Evolutionary conservation across 1,140 invertebrate genomes (phyloP), one percentile per base, ranked within the genome.

Genomic region (Branchinecta lynchi): DNA sequence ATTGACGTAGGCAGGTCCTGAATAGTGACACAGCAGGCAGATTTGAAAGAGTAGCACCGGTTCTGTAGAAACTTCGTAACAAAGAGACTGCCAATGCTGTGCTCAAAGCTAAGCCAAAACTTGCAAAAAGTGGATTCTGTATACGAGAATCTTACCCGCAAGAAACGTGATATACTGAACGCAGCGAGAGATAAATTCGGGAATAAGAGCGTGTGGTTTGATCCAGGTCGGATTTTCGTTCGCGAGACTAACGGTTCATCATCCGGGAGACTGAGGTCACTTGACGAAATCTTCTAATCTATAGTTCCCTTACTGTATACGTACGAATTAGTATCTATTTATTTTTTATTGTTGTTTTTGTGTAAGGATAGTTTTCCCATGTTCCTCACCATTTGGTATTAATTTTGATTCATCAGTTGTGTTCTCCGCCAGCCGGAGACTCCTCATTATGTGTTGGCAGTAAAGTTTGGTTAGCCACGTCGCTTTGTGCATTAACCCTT

Each of bases 121-220:
- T 51, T 9, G 46, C 46, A 51, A 51, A 51, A 51, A 51, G 46
- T 51, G 46, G 46, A 51, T 51, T 51, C n/a, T 51, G 46, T 51
- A 51, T 51, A n/a, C n/a, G 46, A 51, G n/a, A 51, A 51, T 51
- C 46, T 51, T 51, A 51, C 46, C 9, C 46, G 46, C 46, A 51
- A 51, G 46, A 51, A 51, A 51, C n/a, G 46, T 51, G 46, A 51
- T 51, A 51, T 51, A 51, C 46, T 51, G n/a, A 51, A 51, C 46
- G 46, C 46, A n/a, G 46, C 46, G n/a, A 9, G 46, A 51, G 46
- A 51, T 51, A 51, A 51, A 51, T 51, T 51, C n/a, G 46, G 46
- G 46, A 51, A 51, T 51, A 51, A 51, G n/a, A 9, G 46, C 46
- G 46, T 51, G 46, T 51, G 46, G 46, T 51, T n/a, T n/a, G 46